These are phyloP conservation scores for Chlamydotis undulata DNA, from an alignment of 2,113 vertebrate genomes.

Conservation along the genomic window DNA sequence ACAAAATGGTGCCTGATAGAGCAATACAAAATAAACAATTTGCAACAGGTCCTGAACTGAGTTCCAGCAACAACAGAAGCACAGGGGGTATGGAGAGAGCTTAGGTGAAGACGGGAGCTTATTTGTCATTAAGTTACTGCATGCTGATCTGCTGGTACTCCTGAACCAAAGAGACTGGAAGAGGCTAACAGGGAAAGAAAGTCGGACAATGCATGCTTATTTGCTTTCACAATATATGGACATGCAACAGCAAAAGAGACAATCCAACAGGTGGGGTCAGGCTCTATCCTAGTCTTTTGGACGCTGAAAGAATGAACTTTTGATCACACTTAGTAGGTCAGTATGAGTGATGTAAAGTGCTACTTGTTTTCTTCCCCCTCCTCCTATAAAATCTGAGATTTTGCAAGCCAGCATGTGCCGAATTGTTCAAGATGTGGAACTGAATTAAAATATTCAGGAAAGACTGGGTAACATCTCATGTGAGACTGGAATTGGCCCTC, in stretches of 20 bases:
- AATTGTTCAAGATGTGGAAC: not conserved
- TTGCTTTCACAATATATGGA: not conserved
- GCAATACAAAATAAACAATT: slow-evolving; percentile 23
- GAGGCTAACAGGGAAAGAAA: not conserved
- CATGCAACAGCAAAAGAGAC: not conserved
- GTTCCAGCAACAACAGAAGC: not conserved
- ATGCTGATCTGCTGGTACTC: not conserved
- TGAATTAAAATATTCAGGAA: not conserved
- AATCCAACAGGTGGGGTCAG: not conserved
- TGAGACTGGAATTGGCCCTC: not conserved
- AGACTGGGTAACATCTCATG: not conserved
- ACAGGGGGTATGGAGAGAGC: not conserved
- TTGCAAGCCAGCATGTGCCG: not conserved
- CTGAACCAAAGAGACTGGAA: not conserved
- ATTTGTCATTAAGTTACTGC: not conserved
- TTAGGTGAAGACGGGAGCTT: not conserved
- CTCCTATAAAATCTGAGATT: not conserved
- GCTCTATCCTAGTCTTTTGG: not conserved
- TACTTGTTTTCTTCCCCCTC: not conserved
- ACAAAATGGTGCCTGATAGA: not conserved
- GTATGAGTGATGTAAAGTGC: not conserved
- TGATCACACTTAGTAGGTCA: not conserved
- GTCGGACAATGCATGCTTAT: not conserved
- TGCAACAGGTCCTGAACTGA: not conserved
- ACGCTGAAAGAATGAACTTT: not conserved